These are phyloP conservation scores for Diplodus sargus DNA, from an alignment of 2,797 vertebrate species.

Conservation along the genomic window DNA sequence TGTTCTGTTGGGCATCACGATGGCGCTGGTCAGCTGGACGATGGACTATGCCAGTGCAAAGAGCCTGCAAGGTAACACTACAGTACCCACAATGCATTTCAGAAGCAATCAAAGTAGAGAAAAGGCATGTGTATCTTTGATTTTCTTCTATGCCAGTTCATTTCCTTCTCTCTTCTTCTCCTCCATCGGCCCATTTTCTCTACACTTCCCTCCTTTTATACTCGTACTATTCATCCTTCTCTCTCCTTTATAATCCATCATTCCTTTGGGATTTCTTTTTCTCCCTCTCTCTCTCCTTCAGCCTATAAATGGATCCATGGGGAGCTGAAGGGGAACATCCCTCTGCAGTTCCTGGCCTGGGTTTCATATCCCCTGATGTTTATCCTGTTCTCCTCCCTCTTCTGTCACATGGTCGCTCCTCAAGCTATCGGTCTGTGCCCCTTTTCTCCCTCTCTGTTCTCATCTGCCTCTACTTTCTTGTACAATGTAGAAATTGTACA, in stretches of 20 bases:
- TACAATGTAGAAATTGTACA: too few relatives aligned
- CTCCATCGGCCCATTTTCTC: background rate
- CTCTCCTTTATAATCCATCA: background rate
- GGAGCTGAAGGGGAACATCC: constrained; percentile 86
- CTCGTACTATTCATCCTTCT: background rate
- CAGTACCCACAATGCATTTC: constrained; percentile 20
- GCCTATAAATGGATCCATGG: constrained; percentile 94
- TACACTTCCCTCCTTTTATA: background rate
- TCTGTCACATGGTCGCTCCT: constrained; percentile 94
- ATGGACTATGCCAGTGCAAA: constrained; percentile 97
- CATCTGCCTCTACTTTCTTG: background rate
- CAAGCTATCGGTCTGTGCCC: constrained; percentile 92
- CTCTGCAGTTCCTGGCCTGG: constrained; percentile 93
- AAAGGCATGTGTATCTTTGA: background rate
- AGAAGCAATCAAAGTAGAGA: background rate
- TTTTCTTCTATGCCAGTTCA: background rate
- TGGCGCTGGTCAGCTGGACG: constrained; percentile 97
- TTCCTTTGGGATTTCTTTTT: background rate
- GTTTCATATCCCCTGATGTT: constrained; percentile 91
- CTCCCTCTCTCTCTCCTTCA: constrained; percentile 63
- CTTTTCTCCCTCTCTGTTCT: constrained; percentile 11
- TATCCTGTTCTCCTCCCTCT: constrained; percentile 93
- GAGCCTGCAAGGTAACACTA: constrained; percentile 89
- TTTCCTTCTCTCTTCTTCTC: background rate
- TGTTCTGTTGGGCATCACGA: constrained; percentile 92